A percentile compares a stretch with the other conserved stretches of the same genome.
phyloP scores from a whole-genome alignment of 2,888 invertebrate species.

The Scaptomyza polygonia region DNA sequence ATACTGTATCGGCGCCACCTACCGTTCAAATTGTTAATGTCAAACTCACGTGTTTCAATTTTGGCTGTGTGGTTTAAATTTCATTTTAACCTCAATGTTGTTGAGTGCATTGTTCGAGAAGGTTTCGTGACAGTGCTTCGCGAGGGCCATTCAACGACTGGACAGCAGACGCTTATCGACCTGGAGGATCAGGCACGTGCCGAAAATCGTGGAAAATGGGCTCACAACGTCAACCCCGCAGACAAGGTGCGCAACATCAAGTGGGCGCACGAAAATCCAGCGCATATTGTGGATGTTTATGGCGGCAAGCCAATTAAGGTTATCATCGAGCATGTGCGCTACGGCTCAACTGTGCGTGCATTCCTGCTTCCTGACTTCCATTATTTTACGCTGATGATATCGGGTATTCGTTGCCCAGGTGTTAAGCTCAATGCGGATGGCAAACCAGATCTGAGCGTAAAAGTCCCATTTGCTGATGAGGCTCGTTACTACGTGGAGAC shows the following conservation, averaged over 20 bases:
- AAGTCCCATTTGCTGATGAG: slow-evolving; percentile 92
- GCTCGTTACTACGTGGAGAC: slow-evolving; percentile 97
- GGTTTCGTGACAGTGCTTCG: slow-evolving; percentile 93
- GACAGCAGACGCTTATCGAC: slow-evolving; percentile 90
- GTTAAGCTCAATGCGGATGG: slow-evolving; percentile 91
- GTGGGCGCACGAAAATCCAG: slow-evolving; percentile 94
- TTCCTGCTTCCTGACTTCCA: slow-evolving; percentile 95
- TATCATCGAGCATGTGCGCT: slow-evolving; percentile 98
- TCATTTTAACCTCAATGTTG: slow-evolving; percentile 86
- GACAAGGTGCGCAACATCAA: slow-evolving; percentile 93
- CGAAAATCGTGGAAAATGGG: slow-evolving; percentile 94
- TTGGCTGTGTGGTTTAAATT: slow-evolving; percentile 22
- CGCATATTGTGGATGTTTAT: slow-evolving; percentile 92
- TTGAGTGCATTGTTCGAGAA: slow-evolving; percentile 94
- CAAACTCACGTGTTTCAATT: slow-evolving; percentile 40
- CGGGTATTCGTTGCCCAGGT: slow-evolving; percentile 94
- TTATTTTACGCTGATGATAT: slow-evolving; percentile 97
- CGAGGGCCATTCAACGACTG: slow-evolving; percentile 88
- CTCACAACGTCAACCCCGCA: slow-evolving; percentile 84
- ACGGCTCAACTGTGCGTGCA: slow-evolving; percentile 97
- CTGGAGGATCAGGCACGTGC: slow-evolving; percentile 95
- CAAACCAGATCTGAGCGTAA: slow-evolving; percentile 88
- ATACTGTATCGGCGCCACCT: slow-evolving; percentile 38
- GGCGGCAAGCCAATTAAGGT: slow-evolving; percentile 95
- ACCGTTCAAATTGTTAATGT: slow-evolving; percentile 11